Evolutionary conservation across 2,113 vertebrate genomes (phyloP).

Genomic region (Lampris megalopsis): DNA sequence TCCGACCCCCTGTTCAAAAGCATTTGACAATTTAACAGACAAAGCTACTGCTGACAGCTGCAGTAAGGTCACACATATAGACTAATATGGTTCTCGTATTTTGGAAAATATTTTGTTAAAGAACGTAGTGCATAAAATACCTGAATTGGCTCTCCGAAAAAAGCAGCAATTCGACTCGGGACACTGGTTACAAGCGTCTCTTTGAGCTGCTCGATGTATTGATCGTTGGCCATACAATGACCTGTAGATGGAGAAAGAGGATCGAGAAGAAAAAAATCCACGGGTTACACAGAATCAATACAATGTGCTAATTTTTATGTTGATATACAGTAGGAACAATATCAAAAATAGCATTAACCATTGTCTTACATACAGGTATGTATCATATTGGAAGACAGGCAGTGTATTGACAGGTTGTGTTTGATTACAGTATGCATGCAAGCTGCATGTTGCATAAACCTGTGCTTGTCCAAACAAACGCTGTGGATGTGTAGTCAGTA

Average conservation of each 20-base stretch:
- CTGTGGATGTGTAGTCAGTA: not conserved
- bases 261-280: conserved; percentile 3
- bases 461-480: too few relatives aligned
- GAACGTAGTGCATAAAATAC: conserved; percentile 64
- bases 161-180: conserved; percentile 87
- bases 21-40: conserved; percentile 3
- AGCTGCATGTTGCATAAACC: too few relatives aligned
- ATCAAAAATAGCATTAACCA: too few relatives aligned
- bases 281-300: not conserved
- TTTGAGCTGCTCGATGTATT: conserved; percentile 90
- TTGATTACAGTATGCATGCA: too few relatives aligned
- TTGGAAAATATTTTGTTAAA: not conserved
- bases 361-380: too few relatives aligned
- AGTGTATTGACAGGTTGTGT: too few relatives aligned
- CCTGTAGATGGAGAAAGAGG: conserved; percentile 71
- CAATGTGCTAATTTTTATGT: too few relatives aligned
- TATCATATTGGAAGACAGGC: too few relatives aligned
- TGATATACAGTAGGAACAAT: not conserved
- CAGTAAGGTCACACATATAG: too few relatives aligned
- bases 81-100: too few relatives aligned
- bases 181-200: conserved; percentile 88
- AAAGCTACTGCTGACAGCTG: too few relatives aligned
- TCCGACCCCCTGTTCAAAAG: conserved; percentile 85
- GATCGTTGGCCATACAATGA: conserved; percentile 88
- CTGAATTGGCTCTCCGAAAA: conserved; percentile 96